Conservation (phyloP, 1,140 invertebrate genomes). For the Pseudomyrmex gracilis region DNA sequence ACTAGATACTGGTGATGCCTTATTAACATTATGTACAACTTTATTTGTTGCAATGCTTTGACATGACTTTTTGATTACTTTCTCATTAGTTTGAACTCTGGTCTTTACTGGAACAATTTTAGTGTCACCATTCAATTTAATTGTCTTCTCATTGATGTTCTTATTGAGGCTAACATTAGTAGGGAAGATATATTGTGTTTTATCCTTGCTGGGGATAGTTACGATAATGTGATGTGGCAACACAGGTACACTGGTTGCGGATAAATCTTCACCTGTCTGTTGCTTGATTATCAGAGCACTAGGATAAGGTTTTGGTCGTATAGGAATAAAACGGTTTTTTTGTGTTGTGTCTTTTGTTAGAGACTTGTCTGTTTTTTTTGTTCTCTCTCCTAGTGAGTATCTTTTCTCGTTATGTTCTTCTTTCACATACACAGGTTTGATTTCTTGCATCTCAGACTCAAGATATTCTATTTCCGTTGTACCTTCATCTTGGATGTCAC, state of each 20-base stretch:
- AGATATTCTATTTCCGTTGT: neutral
- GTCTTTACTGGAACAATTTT: too few relatives aligned
- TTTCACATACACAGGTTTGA: too few relatives aligned
- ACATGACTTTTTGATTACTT: neutral
- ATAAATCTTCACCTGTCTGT: neutral
- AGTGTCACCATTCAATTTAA: neutral
- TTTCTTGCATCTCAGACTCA: neutral
- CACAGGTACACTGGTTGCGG: neutral
- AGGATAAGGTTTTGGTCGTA: slow-evolving; percentile 13
- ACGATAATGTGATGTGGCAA: neutral
- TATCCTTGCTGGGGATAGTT: neutral
- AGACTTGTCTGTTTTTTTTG: neutral
- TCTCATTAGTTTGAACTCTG: neutral
- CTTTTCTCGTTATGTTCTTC: too few relatives aligned
- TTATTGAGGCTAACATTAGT: neutral
- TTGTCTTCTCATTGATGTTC: neutral
- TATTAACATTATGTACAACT: neutral
- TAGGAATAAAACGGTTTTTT: slow-evolving; percentile 14
- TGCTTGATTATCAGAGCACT: neutral
- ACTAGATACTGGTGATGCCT: neutral
- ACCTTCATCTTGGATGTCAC: neutral
- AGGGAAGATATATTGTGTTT: neutral
- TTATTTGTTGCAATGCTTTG: neutral
- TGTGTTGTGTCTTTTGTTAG: neutral
- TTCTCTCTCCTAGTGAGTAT: too few relatives aligned